phyloP scores from a whole-genome alignment of 2,888 invertebrate species.

The Agrypnus murinus region DNA sequence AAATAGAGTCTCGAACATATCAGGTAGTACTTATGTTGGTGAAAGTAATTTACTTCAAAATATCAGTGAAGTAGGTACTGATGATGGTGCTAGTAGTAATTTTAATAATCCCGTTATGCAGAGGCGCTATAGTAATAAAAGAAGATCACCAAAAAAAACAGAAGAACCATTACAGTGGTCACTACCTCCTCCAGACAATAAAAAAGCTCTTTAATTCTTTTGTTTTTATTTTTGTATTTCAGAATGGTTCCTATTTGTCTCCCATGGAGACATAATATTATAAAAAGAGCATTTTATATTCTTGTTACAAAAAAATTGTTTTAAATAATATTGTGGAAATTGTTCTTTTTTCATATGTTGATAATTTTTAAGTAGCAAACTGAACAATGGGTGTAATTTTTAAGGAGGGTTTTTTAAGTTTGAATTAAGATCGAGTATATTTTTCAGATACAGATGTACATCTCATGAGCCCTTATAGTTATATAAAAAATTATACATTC shows the following conservation, averaged over 20 bases:
- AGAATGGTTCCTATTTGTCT: slow-evolving; percentile 19
- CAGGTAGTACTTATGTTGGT: background rate
- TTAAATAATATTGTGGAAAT: too few species aligned
- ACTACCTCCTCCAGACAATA: slow-evolving; percentile 6
- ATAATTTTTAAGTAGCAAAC: too few species aligned
- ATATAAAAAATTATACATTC: too few species aligned
- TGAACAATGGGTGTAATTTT: too few species aligned
- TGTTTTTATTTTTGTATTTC: background rate
- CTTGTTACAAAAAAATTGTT: too few species aligned
- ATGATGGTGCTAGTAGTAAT: background rate
- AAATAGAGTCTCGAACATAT: background rate
- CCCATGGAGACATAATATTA: slow-evolving; percentile 18
- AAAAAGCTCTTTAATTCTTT: background rate
- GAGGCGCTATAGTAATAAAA: slow-evolving; percentile 25
- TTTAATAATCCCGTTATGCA: slow-evolving; percentile 13
- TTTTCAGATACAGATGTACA: too few species aligned
- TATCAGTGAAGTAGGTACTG: background rate
- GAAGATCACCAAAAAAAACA: slow-evolving; percentile 25
- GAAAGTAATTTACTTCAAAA: background rate
- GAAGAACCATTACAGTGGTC: slow-evolving; percentile 27
- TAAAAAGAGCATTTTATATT: too few species aligned
- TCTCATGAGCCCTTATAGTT: too few species aligned
- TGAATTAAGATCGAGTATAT: too few species aligned
- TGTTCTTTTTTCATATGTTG: too few species aligned
- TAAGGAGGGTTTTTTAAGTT: too few species aligned